A percentile compares a stretch with the other conserved stretches of the same genome.
Evolutionary conservation across 2,113 vertebrate species (phyloP).

Genomic region (Oxyura jamaicensis): DNA sequence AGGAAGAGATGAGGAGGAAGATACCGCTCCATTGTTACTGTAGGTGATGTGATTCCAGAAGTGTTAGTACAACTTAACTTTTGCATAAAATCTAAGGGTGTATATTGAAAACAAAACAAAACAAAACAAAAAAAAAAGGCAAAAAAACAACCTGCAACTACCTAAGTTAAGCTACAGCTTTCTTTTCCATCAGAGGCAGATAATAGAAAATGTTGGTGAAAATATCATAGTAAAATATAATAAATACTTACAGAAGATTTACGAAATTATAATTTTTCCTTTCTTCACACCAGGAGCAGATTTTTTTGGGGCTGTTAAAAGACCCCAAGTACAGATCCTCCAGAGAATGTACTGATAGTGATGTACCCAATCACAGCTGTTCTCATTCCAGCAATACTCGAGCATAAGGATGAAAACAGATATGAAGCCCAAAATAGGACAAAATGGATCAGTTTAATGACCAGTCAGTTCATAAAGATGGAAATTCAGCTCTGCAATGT

Average conservation of each 20-base stretch:
- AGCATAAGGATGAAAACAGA: conserved; percentile 54
- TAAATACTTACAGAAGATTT: not conserved
- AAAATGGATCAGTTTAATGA: conserved; percentile 8
- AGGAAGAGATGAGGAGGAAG: not conserved
- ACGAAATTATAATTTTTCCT: not conserved
- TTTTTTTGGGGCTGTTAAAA: not conserved
- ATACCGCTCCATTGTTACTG: not conserved
- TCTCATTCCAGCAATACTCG: conserved; percentile 44
- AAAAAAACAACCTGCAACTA: not conserved
- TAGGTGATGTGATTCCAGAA: not conserved
- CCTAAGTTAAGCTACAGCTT: not conserved
- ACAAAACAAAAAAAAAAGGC: too few species aligned
- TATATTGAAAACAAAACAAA: not conserved
- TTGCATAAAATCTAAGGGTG: not conserved
- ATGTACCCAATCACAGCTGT: conserved; percentile 55
- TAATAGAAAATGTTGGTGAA: not conserved
- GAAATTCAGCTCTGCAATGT: not conserved
- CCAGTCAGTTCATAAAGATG: not conserved
- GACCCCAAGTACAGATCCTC: not conserved
- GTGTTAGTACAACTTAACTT: not conserved
- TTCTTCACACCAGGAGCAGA: not conserved
- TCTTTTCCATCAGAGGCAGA: not conserved
- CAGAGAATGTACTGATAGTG: not conserved
- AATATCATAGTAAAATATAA: not conserved
- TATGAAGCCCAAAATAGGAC: conserved; percentile 60